Percentiles rank a stretch among this genome's conserved stretches.
Conservation (phyloP, 2,113 vertebrate genomes). For the Hystrix brachyura region DNA sequence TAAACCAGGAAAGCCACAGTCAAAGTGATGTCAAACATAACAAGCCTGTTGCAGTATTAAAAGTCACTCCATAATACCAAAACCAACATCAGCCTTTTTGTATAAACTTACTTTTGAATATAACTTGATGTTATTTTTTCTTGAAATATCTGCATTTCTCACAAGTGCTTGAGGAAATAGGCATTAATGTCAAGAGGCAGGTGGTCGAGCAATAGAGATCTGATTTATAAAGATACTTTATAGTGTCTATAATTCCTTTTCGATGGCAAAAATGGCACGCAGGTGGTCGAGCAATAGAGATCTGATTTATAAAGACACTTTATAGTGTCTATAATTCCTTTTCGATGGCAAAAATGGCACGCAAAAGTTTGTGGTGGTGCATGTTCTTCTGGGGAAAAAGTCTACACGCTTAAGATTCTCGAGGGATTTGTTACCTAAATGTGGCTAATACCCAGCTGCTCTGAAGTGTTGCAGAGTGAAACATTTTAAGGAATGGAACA, state of each 20-base stretch:
- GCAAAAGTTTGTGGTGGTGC: neutral
- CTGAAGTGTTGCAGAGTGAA: neutral
- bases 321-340: conserved; percentile 1
- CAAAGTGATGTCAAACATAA: conserved; percentile 50
- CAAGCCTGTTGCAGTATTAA: neutral
- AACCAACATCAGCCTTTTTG: neutral
- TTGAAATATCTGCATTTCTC: conserved; percentile 49
- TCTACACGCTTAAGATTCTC: neutral
- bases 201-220: neutral
- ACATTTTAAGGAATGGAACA: conserved; percentile 15
- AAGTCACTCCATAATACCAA: conserved; percentile 18
- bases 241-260: conserved; percentile 18
- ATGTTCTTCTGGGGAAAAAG: conserved; percentile 15
- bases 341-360: neutral
- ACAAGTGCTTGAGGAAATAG: conserved; percentile 52
- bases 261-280: neutral
- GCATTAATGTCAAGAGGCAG: conserved; percentile 49
- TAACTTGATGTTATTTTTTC: conserved; percentile 50
- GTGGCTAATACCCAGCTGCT: neutral
- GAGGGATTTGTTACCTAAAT: neutral
- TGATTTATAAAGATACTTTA: neutral
- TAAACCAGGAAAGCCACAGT: conserved; percentile 19
- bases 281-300: neutral
- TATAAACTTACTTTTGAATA: conserved; percentile 23
- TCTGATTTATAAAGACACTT: neutral